phyloP scores from a whole-genome alignment of 2,113 vertebrate genomes.

The Thunnus thynnus region DNA sequence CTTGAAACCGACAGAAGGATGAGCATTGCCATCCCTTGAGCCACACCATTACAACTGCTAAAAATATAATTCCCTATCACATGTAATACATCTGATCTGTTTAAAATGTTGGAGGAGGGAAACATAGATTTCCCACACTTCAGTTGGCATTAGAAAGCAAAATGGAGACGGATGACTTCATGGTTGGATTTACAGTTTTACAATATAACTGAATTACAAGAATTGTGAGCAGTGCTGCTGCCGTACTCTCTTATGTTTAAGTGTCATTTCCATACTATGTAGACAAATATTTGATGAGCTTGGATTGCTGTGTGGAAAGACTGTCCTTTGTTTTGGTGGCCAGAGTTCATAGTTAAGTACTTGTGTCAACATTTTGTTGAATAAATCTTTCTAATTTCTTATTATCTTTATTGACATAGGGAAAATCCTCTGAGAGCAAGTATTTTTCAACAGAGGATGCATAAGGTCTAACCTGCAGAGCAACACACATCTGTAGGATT shows the following conservation, averaged over 20 bases:
- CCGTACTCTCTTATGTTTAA: constrained; percentile 8
- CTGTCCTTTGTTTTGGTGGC: constrained; percentile 40
- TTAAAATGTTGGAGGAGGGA: background rate
- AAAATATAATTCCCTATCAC: background rate
- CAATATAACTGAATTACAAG: background rate
- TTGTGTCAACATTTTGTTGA: constrained; percentile 47
- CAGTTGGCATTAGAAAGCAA: background rate
- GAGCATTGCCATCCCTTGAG: too few relatives aligned
- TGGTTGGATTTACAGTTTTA: background rate
- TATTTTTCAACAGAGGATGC: constrained; percentile 14
- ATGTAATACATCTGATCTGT: constrained; percentile 4
- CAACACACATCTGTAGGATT: background rate
- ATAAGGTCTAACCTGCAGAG: background rate
- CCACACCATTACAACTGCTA: background rate
- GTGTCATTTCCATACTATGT: background rate
- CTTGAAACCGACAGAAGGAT: background rate
- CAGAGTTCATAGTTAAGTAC: constrained; percentile 44
- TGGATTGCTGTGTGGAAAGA: constrained; percentile 5
- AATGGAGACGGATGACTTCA: constrained; percentile 15
- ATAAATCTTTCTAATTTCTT: constrained; percentile 57
- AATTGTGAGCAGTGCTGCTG: background rate
- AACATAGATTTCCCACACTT: constrained; percentile 12
- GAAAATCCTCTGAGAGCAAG: constrained; percentile 16
- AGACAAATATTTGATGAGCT: constrained; percentile 42
- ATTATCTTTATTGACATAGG: constrained; percentile 24